Evolutionary conservation across 2,797 vertebrate genomes (phyloP).

Genomic region (Allobates femoralis): DNA sequence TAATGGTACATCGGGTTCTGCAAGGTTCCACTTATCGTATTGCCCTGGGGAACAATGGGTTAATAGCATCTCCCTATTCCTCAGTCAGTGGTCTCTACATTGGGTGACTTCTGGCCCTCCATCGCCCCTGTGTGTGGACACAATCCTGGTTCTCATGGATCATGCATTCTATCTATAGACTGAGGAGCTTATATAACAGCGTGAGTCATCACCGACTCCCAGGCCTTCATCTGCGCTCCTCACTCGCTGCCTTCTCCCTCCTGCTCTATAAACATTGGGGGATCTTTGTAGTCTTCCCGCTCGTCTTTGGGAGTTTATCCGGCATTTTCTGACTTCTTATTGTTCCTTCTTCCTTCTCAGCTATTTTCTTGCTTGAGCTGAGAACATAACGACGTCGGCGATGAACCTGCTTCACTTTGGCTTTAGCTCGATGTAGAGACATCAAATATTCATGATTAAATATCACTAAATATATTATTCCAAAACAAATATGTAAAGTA

Average conservation of each 20-base stretch:
- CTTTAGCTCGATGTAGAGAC: not conserved
- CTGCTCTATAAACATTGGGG: slow-evolving; percentile 6
- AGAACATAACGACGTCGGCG: not conserved
- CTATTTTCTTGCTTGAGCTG: not conserved
- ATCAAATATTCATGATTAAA: too few species aligned
- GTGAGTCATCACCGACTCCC: slow-evolving; percentile 54
- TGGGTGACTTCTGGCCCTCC: not conserved
- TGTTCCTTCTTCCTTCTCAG: not conserved
- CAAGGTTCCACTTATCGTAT: not conserved
- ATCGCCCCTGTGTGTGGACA: not conserved
- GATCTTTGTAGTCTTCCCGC: not conserved
- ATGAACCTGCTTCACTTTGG: not conserved
- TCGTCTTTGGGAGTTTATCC: not conserved
- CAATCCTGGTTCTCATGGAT: slow-evolving; percentile 44
- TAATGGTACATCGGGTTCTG: too few species aligned
- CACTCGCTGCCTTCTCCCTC: slow-evolving; percentile 8
- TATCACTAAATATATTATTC: too few species aligned
- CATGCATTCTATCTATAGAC: slow-evolving; percentile 60
- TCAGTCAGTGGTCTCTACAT: not conserved
- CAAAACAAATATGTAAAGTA: too few species aligned
- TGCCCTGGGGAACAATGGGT: not conserved
- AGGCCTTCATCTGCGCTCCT: slow-evolving; percentile 40
- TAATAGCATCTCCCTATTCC: not conserved
- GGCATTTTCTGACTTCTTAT: not conserved
- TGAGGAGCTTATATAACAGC: slow-evolving; percentile 50